These are phyloP conservation scores for Eristalinus aeneus DNA, from an alignment of 2,888 invertebrate species.

Conservation along the genomic window DNA sequence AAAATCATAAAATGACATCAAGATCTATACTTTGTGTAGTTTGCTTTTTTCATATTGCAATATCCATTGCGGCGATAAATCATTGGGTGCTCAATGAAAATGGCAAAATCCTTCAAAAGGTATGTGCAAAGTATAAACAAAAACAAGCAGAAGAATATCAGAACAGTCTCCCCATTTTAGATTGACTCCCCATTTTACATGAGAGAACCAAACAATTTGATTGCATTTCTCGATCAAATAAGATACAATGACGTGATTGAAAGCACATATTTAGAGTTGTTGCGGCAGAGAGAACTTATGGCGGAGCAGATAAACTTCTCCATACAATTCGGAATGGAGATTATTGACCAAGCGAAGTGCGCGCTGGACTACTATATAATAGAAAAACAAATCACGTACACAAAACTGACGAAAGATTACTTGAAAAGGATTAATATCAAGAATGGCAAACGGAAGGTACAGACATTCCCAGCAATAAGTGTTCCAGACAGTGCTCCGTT, in stretches of 20 bases:
- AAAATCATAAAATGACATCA: constrained; percentile 28
- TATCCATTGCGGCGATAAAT: constrained; percentile 73
- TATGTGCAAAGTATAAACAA: constrained; percentile 51
- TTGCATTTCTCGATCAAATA: constrained; percentile 79
- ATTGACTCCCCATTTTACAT: constrained; percentile 79
- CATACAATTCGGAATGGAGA: constrained; percentile 77
- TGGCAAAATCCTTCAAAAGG: constrained; percentile 77
- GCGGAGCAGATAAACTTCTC: constrained; percentile 78
- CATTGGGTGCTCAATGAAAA: constrained; percentile 78
- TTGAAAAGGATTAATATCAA: constrained; percentile 76
- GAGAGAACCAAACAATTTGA: constrained; percentile 78
- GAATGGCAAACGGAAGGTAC: constrained; percentile 73
- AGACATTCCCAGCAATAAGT: constrained; percentile 31
- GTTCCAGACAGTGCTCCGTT: constrained; percentile 69
- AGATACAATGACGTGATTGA: constrained; percentile 78
- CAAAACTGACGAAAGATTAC: constrained; percentile 76
- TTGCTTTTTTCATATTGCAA: constrained; percentile 49
- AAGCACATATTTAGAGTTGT: constrained; percentile 76
- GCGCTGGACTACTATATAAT: constrained; percentile 77
- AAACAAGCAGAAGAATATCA: not conserved
- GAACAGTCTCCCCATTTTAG: constrained; percentile 44
- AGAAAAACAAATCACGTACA: constrained; percentile 75
- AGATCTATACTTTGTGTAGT: constrained; percentile 30
- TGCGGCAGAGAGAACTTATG: constrained; percentile 77
- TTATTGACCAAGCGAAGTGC: constrained; percentile 79